phyloP scores from a whole-genome alignment of 1,140 invertebrate species.

The Halesus radiatus region DNA sequence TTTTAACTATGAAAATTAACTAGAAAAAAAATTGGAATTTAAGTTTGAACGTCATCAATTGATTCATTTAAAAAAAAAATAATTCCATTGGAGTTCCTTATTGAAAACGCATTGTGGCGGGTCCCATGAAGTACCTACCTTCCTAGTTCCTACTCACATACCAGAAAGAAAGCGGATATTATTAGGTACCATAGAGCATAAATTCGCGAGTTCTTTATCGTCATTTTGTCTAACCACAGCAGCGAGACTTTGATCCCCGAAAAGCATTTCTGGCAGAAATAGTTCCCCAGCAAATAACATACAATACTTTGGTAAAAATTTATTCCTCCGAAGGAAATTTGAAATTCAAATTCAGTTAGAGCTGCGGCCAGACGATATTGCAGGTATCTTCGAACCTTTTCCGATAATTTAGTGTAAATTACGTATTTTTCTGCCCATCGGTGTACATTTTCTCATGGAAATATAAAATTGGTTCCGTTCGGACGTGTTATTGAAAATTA shows the following conservation, averaged over 20 bases:
- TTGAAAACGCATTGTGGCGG: too few relatives aligned
- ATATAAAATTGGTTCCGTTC: slow-evolving; percentile 55
- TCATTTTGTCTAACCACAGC: slow-evolving; percentile 3
- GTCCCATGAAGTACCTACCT: too few relatives aligned
- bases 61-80: too few relatives aligned
- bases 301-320: not conserved
- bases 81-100: too few relatives aligned
- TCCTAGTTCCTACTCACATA: too few relatives aligned
- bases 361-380: slow-evolving; percentile 47
- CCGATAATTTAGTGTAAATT: slow-evolving; percentile 55
- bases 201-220: not conserved
- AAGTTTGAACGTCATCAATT: too few relatives aligned
- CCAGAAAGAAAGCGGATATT: too few relatives aligned
- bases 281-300: not conserved
- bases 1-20: too few relatives aligned
- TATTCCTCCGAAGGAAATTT: slow-evolving; percentile 40
- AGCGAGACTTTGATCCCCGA: not conserved
- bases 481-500: slow-evolving; percentile 54
- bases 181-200: too few relatives aligned
- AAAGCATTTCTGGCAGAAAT: not conserved
- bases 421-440: slow-evolving; percentile 47
- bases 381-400: slow-evolving; percentile 43
- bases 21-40: too few relatives aligned
- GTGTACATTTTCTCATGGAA: slow-evolving; percentile 27
- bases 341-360: slow-evolving; percentile 56